Base-by-base conservation (phyloP, 2,797 vertebrate species). In the Halcyon smyrnensis region DNA sequence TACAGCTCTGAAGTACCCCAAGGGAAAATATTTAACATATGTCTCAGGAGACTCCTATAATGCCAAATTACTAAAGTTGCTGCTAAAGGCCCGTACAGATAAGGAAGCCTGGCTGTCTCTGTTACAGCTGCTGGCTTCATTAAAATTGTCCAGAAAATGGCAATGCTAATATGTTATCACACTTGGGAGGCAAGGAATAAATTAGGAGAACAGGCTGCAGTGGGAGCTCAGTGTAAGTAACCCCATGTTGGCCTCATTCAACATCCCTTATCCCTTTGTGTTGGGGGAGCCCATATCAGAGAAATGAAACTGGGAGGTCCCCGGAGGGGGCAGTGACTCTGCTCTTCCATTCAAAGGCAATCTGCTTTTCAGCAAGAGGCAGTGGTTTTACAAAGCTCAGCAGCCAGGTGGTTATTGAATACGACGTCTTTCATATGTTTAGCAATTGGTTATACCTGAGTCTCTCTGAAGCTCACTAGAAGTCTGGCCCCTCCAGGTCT, bases 21-120 rank as follows among this genome's bases (percentile, higher is more conserved):
- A 67, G 63, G 75, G 78, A 92, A 92, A 95, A 91, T 70, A 90
- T 54, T 84, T 76, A 84, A 59, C 74, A 39, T 75, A 37, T 43
- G 75, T 79, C 89, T 79, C 84, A 16, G 54, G 41, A 92, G 54
- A 73, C 37, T 68, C 36, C 65, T 39, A 59, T 63, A 67, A 76
- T 73, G 84, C n/a, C 30, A 63, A 62, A 93, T 76, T 54, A 46
- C 46, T 89, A 5, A 84, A 78, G 67, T 82, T 79, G 51, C 63
- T 87, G 56, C 59, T 91, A 73, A 81, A 79, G 54, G 57, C n/a
- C 70, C 48, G 48, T 51, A 87, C 11, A 67, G 81, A 94, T 91
- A 95, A 95, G 90, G 54, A 79, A 43, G 70, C 18, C 18, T 54
- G 37, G 8, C 54, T 84, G 74, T 28, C 60, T 60, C 54, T 75